phyloP scores from a whole-genome alignment of 2,797 vertebrate genomes.

The Linurgus olivaceus region DNA sequence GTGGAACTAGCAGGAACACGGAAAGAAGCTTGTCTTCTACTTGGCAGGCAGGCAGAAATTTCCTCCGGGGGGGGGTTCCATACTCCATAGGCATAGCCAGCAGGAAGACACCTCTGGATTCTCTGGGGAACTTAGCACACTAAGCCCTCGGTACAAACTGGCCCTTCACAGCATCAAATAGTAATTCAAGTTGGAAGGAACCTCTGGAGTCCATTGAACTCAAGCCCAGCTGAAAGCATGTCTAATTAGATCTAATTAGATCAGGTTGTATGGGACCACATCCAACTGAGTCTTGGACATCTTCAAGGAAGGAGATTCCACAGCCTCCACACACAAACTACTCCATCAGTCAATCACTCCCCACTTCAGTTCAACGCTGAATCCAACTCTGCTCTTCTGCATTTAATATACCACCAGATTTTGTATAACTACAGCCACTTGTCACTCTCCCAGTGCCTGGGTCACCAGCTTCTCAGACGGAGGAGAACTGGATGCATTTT shows the following conservation, averaged over 20 bases:
- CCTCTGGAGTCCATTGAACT: neutral
- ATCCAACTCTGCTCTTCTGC: neutral
- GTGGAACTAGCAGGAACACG: neutral
- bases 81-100: neutral
- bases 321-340: neutral
- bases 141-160: neutral
- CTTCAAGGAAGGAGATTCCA: neutral
- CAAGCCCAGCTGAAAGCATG: neutral
- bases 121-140: neutral
- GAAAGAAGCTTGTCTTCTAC: neutral
- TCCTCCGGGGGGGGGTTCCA: neutral
- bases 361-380: neutral
- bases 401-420: neutral
- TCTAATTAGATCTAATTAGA: neutral
- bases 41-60: neutral
- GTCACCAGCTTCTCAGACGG: neutral
- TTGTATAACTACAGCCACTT: neutral
- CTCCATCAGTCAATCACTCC: neutral
- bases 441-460: neutral
- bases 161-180: neutral
- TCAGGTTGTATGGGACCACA: neutral
- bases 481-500: neutral
- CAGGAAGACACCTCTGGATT: neutral
- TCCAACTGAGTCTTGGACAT: neutral
- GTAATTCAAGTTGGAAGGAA: neutral